Conservation (phyloP, 2,113 vertebrate genomes). For the Neodon shergylaensis region DNA sequence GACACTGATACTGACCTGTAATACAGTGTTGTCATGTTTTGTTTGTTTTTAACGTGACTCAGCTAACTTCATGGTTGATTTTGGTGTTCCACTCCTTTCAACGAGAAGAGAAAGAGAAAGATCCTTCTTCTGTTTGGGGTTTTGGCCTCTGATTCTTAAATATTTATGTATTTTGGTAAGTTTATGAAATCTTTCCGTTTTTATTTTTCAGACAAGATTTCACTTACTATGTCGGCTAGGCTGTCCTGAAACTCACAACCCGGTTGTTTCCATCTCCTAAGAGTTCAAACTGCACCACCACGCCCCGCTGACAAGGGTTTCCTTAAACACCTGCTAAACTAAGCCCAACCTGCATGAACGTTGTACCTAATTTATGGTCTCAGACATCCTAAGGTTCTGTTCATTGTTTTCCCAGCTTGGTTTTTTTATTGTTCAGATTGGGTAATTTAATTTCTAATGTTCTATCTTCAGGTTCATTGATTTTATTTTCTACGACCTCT, state of each 20-base stretch:
- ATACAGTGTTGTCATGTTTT: neutral
- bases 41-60: neutral
- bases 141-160: neutral
- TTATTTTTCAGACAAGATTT: neutral
- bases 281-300: neutral
- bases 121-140: neutral
- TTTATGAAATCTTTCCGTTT: neutral
- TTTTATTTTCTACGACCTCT: neutral
- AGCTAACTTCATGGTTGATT: neutral
- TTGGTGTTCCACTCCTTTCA: neutral
- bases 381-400: neutral
- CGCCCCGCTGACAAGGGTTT: neutral
- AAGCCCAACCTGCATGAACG: neutral
- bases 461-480: neutral
- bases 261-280: no score
- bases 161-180: neutral
- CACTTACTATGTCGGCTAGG: no score
- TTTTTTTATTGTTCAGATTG: neutral
- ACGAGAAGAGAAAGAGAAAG: neutral
- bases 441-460: neutral
- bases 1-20: neutral
- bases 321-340: neutral
- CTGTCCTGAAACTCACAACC: neutral
- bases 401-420: neutral
- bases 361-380: neutral